Conservation (phyloP, 2,888 invertebrate genomes). For the Euproctis similis region DNA sequence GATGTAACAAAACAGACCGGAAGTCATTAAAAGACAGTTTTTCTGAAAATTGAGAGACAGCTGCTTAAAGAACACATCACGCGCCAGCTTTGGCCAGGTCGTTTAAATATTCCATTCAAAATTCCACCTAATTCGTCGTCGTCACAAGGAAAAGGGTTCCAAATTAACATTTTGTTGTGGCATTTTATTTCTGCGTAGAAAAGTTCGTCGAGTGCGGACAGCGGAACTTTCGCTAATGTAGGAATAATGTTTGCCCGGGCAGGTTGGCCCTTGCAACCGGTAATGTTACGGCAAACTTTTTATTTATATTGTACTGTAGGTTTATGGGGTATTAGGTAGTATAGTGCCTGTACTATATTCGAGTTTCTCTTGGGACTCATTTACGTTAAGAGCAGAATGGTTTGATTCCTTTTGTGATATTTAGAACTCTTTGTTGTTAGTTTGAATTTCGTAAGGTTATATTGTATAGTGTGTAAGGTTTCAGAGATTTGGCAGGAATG, state of each 20-base stretch:
- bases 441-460: too few species aligned
- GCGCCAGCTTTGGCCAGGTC: slow-evolving; percentile 12
- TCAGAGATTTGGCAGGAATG: too few species aligned
- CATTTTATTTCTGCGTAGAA: slow-evolving; percentile 42
- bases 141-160: slow-evolving; percentile 38
- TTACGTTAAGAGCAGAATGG: slow-evolving; percentile 13
- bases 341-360: slow-evolving; percentile 21
- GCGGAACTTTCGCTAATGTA: slow-evolving; percentile 55
- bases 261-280: slow-evolving; percentile 21
- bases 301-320: slow-evolving; percentile 32
- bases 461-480: too few species aligned
- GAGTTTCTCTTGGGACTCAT: slow-evolving; percentile 19
- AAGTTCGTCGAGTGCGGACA: slow-evolving; percentile 41
- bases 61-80: slow-evolving; percentile 11
- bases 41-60: background rate
- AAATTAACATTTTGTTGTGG: slow-evolving; percentile 53
- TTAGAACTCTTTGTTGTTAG: too few species aligned
- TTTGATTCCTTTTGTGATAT: background rate
- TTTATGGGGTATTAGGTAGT: slow-evolving; percentile 20
- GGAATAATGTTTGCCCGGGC: slow-evolving; percentile 45
- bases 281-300: slow-evolving; percentile 32
- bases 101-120: slow-evolving; percentile 26
- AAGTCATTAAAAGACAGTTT: too few species aligned
- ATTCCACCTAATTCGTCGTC: slow-evolving; percentile 39
- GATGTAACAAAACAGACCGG: too few species aligned